Base-by-base conservation (phyloP, 2,797 vertebrate species). In the Alosa sapidissima region DNA sequence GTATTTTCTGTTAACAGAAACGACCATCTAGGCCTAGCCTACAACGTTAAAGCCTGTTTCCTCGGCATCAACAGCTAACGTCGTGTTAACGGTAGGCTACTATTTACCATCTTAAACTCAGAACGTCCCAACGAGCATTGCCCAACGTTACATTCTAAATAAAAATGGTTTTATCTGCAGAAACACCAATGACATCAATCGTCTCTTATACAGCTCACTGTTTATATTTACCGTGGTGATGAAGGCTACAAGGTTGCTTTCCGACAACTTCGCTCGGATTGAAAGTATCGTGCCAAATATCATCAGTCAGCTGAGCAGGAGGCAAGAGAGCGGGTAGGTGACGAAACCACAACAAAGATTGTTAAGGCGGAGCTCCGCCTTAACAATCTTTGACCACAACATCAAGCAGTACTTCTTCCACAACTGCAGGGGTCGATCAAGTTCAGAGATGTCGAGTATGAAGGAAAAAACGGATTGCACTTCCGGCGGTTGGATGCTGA, bases 401-500 rank as follows among this genome's bases (percentile, higher is more conserved):
- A 78, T 21, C 45, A 36, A 28, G 68, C 41, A 78, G 72, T 45
- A 21, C 36, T 2, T 19, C 72, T 21, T 78, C 72, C 72, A 19
- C 72, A 47, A 19, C 41, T 21, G 41, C 41, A 78, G 72, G 36
- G 72, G 72, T 21, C 72, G 72, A 47, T 78, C 72, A 19, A 45
- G 1, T 78, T 47, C 72, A 9, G 16, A 33, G 2, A 78, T 19
- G 16, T 9, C 36, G 7, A 8, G 5, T 19, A 16, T 47, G 13
- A 90, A 93, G 92, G 92, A 94, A 86, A 1, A 85, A 1, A 0
- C 0, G 8, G n/a, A 54, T 47, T 36, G 51, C 19, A 58, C 90
- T 93, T 95, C 94, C 94, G 93, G 84, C 48, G 82, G 81, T 19
- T 9, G 86, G 19, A 81, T 78, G 72, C 16, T 47, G 72, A 47